Base-by-base conservation (phyloP, 2,888 invertebrate species). In the Spisula subtruncata region DNA sequence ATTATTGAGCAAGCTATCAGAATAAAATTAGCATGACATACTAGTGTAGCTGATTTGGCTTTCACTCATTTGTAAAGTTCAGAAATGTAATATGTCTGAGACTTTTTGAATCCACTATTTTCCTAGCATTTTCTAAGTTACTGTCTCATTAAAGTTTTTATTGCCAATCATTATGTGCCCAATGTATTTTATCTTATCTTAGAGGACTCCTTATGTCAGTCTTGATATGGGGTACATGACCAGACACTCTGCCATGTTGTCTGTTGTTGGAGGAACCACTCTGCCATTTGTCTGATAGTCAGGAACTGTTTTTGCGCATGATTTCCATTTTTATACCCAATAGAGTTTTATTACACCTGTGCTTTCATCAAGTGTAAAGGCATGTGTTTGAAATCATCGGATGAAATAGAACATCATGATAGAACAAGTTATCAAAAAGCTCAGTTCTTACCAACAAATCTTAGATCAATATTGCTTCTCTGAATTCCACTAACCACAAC, bases 291-390 rank as follows among this genome's bases (percentile, higher is more conserved):
- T 18, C 56, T 56, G 56, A n/a, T 56, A n/a, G 56, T 56, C 56
- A 56, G n/a, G 56, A 56, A 56, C 56, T n/a, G 14, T 29, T 75
- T 75, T 32, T 75, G 75, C 25, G 75, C 75, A 32, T 75, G 32
- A 75, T 75, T 75, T 75, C 75, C 29, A 35, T 75, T 35, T 75
- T 35, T 75, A 16, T 75, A 75, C 75, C 25, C 75, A 32, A 75
- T 75, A 75, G 75, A 75, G 75, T 75, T 75, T 75, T 75, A 75
- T 75, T 75, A 32, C 35, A 75, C 32, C 35, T 35, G 75, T 35
- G 60, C 25, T 66, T 75, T 75, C 75, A 75, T 75, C 16, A 75
- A 32, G 32, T 75, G 29, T 75, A 18, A 75, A 32, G 25, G 75
- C 29, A 75, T 75, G 32, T 75, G 75, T 75, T 32, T 75, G 75